Conservation (phyloP, 92 coral and sea anemone genomes). For the Siderastrea siderea region DNA sequence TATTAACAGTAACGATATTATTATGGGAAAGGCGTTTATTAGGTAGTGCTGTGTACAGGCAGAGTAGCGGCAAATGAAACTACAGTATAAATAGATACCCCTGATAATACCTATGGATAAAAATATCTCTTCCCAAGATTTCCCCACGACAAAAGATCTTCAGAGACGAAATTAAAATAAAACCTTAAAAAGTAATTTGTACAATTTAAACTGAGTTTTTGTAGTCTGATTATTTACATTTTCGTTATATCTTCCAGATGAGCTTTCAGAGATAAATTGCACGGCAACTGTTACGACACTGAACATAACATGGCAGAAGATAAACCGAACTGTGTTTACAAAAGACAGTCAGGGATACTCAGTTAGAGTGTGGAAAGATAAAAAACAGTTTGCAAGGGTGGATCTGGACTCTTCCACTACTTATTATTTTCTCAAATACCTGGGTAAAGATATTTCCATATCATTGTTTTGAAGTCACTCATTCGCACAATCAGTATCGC, state of each 20-base stretch:
- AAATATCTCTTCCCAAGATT: too few relatives aligned
- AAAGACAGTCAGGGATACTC: slow-evolving; percentile 15
- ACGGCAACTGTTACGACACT: slow-evolving; percentile 35
- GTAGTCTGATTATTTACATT: neutral
- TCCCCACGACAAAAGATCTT: too few relatives aligned
- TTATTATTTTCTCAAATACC: slow-evolving; percentile 24
- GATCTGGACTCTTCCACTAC: slow-evolving; percentile 37
- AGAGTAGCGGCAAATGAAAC: too few relatives aligned
- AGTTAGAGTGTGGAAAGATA: slow-evolving; percentile 23
- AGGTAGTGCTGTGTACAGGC: too few relatives aligned
- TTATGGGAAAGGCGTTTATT: too few relatives aligned
- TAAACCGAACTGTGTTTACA: slow-evolving; percentile 17
- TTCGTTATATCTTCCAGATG: slow-evolving; percentile 33
- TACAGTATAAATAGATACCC: too few relatives aligned
- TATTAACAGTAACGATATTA: too few relatives aligned
- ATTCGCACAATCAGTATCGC: neutral
- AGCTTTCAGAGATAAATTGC: slow-evolving; percentile 52
- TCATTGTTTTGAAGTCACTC: neutral
- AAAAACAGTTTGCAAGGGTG: neutral
- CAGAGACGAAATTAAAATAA: too few relatives aligned
- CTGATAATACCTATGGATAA: too few relatives aligned
- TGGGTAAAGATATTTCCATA: slow-evolving; percentile 26
- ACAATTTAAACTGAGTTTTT: neutral
- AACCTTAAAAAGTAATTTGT: too few relatives aligned
- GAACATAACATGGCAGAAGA: slow-evolving; percentile 62